Conservation (phyloP, 2,888 invertebrate species). For the Thymelicus lineola region DNA sequence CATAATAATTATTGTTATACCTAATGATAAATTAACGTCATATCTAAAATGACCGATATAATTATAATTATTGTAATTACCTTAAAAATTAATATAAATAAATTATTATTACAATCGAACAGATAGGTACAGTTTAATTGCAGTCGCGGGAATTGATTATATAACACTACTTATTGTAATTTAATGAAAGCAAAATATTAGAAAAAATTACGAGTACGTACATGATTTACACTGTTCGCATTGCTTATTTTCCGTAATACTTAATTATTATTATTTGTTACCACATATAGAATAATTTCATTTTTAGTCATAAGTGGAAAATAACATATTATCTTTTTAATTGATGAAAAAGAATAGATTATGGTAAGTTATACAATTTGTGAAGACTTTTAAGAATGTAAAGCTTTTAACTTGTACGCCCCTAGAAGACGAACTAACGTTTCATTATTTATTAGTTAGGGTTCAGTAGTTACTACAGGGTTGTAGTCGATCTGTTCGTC, state of each 20-base stretch:
- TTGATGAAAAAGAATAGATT: slow-evolving; percentile 66
- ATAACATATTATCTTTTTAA: slow-evolving; percentile 56
- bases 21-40: slow-evolving; percentile 68
- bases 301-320: slow-evolving; percentile 66
- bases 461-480: slow-evolving; percentile 77
- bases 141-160: slow-evolving; percentile 76
- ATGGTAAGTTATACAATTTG: slow-evolving; percentile 79
- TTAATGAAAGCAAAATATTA: slow-evolving; percentile 52
- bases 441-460: slow-evolving; percentile 71
- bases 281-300: slow-evolving; percentile 52
- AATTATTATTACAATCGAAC: slow-evolving; percentile 49
- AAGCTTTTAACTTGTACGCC: slow-evolving; percentile 78
- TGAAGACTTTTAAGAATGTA: slow-evolving; percentile 77
- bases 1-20: slow-evolving; percentile 67
- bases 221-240: slow-evolving; percentile 45
- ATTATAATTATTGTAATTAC: slow-evolving; percentile 60
- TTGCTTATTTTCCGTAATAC: slow-evolving; percentile 45
- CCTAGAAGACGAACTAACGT: slow-evolving; percentile 66
- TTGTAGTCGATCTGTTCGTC: slow-evolving; percentile 79
- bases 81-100: slow-evolving; percentile 53
- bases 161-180: slow-evolving; percentile 53
- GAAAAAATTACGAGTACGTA: slow-evolving; percentile 49
- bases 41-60: slow-evolving; percentile 71
- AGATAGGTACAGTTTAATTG: slow-evolving; percentile 55
- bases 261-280: slow-evolving; percentile 44